A percentile compares a stretch with the other conserved stretches of the same genome.
phyloP scores from a whole-genome alignment of 2,888 invertebrate species.

The Himalopsyche tibetana region DNA sequence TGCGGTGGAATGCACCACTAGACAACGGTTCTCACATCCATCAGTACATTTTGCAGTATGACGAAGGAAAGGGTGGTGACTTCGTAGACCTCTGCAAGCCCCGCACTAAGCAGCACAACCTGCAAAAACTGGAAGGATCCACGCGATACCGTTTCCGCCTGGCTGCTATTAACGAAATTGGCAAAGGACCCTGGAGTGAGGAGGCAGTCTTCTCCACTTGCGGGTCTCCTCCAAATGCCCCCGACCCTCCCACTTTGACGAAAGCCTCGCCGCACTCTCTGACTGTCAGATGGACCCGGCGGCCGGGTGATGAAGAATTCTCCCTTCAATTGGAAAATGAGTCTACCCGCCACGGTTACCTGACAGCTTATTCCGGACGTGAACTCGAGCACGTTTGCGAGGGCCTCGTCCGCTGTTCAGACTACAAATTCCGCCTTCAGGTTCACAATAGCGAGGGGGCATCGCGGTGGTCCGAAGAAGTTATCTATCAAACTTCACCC shows the following conservation, averaged over 20 bases:
- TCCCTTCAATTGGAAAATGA: constrained; percentile 87
- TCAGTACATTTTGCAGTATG: constrained; percentile 87
- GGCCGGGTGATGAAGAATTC: constrained; percentile 88
- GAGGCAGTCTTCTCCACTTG: constrained; percentile 84
- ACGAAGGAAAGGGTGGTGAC: constrained; percentile 82
- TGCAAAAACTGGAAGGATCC: constrained; percentile 86
- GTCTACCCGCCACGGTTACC: constrained; percentile 84
- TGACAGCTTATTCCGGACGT: constrained; percentile 87
- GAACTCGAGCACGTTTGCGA: constrained; percentile 83
- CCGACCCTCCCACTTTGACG: constrained; percentile 84
- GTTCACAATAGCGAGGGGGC: constrained; percentile 90
- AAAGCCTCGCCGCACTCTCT: constrained; percentile 81
- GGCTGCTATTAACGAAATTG: constrained; percentile 89
- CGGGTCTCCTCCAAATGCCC: constrained; percentile 88
- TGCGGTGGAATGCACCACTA: constrained; percentile 83
- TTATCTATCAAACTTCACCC: constrained; percentile 86
- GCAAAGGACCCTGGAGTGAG: constrained; percentile 84
- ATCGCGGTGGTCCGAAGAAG: constrained; percentile 89
- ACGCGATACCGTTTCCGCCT: constrained; percentile 89
- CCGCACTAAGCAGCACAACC: constrained; percentile 85
- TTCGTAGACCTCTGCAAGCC: constrained; percentile 86
- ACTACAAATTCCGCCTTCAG: constrained; percentile 88
- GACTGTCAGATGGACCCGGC: constrained; percentile 84
- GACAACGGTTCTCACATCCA: constrained; percentile 89
- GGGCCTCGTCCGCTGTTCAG: constrained; percentile 84